phyloP scores from a whole-genome alignment of 2,797 vertebrate species.

The Xenentodon cancila region DNA sequence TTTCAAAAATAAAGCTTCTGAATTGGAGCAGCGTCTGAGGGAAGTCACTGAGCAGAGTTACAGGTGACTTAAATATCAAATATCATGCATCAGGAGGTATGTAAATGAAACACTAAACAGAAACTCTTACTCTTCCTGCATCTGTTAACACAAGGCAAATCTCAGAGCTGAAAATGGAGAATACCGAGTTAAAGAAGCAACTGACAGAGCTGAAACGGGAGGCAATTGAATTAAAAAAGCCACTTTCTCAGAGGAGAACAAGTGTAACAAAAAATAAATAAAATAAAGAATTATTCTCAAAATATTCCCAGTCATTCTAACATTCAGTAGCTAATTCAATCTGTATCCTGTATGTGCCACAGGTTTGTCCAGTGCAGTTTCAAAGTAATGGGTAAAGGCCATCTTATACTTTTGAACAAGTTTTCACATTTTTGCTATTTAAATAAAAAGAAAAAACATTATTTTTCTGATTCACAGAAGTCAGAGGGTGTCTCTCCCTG shows the following conservation, averaged over 20 bases:
- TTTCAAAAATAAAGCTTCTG: constrained; percentile 80
- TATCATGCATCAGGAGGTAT: background rate
- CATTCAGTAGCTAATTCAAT: background rate
- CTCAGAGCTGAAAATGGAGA: constrained; percentile 83
- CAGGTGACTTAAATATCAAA: constrained; percentile 64
- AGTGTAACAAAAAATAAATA: constrained; percentile 23
- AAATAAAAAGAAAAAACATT: background rate
- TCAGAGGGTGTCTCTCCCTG: constrained; percentile 85
- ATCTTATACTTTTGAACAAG: background rate
- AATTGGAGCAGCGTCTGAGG: constrained; percentile 82
- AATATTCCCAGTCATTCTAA: too few species aligned
- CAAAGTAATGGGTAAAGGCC: constrained; percentile 70
- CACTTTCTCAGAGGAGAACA: constrained; percentile 86
- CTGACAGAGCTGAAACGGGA: constrained; percentile 82
- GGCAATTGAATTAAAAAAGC: constrained; percentile 86
- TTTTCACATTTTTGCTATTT: background rate
- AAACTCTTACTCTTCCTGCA: constrained; percentile 8
- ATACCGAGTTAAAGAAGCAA: constrained; percentile 85
- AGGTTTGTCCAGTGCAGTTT: constrained; percentile 77
- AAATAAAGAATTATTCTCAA: too few species aligned
- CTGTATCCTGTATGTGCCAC: constrained; percentile 12
- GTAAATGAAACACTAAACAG: constrained; percentile 3
- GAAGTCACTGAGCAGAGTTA: constrained; percentile 75
- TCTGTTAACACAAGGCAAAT: constrained; percentile 80
- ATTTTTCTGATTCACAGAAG: constrained; percentile 56